Conservation (phyloP, 1,140 invertebrate genomes). For the Lanistes nyassanus region DNA sequence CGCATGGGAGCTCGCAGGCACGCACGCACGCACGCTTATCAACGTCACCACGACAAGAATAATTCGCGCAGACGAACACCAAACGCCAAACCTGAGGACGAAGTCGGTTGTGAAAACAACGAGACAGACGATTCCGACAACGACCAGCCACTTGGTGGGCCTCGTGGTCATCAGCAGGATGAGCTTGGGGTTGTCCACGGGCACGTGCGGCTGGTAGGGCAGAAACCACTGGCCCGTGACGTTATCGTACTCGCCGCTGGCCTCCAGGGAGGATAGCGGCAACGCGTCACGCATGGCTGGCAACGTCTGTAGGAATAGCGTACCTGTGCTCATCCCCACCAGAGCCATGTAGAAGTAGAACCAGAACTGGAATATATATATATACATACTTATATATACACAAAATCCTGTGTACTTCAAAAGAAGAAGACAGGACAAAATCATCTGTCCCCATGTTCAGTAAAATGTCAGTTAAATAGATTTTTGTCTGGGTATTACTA, state of each 20-base stretch:
- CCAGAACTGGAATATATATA: not conserved
- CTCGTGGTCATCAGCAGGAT: conserved; percentile 14
- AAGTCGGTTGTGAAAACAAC: conserved; percentile 5
- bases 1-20: not conserved
- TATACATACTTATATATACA: not conserved
- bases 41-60: not conserved
- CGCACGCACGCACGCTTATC: not conserved
- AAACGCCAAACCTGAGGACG: not conserved
- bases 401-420: not conserved
- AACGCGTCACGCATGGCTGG: not conserved
- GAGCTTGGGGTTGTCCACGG: conserved; percentile 4
- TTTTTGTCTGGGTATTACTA: too few relatives aligned
- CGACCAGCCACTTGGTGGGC: not conserved
- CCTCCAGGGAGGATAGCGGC: not conserved
- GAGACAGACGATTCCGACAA: not conserved
- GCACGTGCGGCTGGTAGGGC: not conserved
- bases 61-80: too few relatives aligned
- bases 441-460: too few relatives aligned
- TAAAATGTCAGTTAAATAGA: too few relatives aligned
- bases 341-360: conserved; percentile 1
- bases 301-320: conserved; percentile 1
- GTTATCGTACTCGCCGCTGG: conserved; percentile 6
- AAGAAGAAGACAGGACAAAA: too few relatives aligned
- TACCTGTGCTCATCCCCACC: not conserved
- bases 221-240: not conserved